Conservation (phyloP, 2,113 vertebrate species). For the Ursus arctos region DNA sequence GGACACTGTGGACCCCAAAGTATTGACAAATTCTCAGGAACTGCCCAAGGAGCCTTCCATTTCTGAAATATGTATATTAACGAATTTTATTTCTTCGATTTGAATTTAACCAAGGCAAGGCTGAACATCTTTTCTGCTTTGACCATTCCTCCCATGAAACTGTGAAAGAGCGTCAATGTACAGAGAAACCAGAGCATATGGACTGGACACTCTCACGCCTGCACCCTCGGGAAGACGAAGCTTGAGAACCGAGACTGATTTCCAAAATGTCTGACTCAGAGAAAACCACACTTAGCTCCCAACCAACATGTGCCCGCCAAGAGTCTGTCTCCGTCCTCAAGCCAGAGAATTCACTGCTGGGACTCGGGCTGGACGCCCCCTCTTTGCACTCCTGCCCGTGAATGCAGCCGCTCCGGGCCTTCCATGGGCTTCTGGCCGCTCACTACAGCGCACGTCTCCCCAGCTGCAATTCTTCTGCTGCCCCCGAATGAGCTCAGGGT, state of each 20-base stretch:
- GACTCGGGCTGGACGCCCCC: neutral
- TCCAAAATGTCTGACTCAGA: no score
- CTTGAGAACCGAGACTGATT: no score
- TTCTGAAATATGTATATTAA: neutral
- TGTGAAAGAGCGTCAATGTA: neutral
- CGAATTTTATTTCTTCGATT: no score
- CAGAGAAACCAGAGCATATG: neutral
- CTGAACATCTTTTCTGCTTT: neutral
- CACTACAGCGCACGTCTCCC: accelerated
- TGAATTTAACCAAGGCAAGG: neutral
- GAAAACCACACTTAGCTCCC: no score
- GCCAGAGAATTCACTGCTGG: neutral
- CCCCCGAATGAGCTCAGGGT: neutral
- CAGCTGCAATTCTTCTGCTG: accelerated
- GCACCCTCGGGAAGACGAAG: no score
- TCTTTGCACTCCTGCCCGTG: neutral
- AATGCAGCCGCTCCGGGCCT: neutral
- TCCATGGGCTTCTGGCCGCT: no score
- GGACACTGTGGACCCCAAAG: no score
- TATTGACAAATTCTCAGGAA: neutral
- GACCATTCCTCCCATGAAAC: neutral
- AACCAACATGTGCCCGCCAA: no score
- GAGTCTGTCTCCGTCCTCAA: no score
- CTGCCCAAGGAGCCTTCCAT: neutral
- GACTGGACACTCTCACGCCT: neutral